phyloP scores from a whole-genome alignment of 2,888 invertebrate genomes.

The Apoda limacodes region DNA sequence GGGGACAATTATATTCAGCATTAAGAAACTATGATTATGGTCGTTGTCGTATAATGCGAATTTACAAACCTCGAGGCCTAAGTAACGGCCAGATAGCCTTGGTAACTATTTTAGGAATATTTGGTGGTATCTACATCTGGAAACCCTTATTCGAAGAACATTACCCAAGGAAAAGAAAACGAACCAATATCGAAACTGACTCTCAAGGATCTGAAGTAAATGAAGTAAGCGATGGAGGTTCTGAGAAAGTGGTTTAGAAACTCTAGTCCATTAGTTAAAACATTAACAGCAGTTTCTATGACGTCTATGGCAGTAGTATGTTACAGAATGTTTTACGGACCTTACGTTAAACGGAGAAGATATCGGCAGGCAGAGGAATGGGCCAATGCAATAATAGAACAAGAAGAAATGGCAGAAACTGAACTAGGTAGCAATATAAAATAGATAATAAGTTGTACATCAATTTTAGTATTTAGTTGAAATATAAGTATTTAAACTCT shows the following conservation, averaged over 20 bases:
- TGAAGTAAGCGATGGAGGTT: conserved; percentile 30
- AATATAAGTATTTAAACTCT: too few relatives aligned
- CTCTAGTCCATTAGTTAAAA: conserved; percentile 41
- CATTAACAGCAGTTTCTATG: conserved; percentile 46
- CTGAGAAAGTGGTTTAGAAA: conserved; percentile 30
- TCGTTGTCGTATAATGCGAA: conserved; percentile 39
- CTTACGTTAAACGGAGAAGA: conserved; percentile 31
- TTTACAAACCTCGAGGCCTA: conserved; percentile 47
- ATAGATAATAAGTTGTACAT: too few relatives aligned
- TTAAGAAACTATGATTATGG: background rate
- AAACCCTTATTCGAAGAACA: conserved; percentile 49
- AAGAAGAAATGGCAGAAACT: conserved; percentile 47
- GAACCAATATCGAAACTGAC: conserved; percentile 17
- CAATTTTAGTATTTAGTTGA: too few relatives aligned
- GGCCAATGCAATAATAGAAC: conserved; percentile 45
- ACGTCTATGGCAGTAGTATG: conserved; percentile 33
- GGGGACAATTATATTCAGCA: background rate
- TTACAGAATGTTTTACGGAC: conserved; percentile 35
- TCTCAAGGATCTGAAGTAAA: conserved; percentile 1
- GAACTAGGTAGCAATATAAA: too few relatives aligned
- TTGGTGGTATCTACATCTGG: conserved; percentile 65
- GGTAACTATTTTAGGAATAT: conserved; percentile 46
- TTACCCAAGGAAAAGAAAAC: conserved; percentile 26
- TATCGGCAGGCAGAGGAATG: conserved; percentile 42
- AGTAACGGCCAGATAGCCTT: conserved; percentile 47